These are phyloP conservation scores for Luidia sarsii DNA, from an alignment of 53 echinoderm and acorn worm species.

Conservation along the genomic window DNA sequence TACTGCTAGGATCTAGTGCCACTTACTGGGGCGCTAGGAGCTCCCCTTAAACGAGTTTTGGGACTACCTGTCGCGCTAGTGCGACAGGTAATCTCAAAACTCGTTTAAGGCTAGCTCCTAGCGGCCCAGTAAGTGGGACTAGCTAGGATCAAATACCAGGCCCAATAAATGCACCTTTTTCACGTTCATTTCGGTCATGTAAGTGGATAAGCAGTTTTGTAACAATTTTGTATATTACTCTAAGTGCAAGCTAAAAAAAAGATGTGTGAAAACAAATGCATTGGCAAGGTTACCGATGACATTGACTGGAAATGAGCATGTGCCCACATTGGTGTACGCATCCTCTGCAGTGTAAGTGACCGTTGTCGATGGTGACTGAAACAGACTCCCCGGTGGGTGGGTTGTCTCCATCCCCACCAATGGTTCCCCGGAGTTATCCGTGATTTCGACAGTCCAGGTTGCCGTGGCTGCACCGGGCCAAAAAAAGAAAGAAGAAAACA, in stretches of 20 bases:
- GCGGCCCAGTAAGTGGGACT: too few species aligned
- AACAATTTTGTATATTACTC: too few species aligned
- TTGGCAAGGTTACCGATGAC: neutral
- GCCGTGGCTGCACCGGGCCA: neutral
- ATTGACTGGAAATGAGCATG: neutral
- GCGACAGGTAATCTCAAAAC: too few species aligned
- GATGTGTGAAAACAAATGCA: too few species aligned
- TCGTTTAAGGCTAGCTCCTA: neutral
- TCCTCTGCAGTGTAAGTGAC: neutral
- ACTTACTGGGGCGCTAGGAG: too few species aligned
- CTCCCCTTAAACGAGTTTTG: too few species aligned
- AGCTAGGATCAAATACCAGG: neutral
- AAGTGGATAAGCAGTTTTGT: too few species aligned
- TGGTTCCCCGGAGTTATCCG: constrained; percentile 10
- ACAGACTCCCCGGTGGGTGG: neutral
- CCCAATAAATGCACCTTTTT: neutral
- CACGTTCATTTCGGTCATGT: neutral
- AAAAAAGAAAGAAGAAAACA: too few species aligned
- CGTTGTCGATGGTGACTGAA: neutral
- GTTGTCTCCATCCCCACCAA: neutral
- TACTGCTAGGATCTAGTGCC: too few species aligned
- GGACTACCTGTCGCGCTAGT: too few species aligned
- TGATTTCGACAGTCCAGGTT: constrained; percentile 7
- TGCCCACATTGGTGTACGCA: neutral
- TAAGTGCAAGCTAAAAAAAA: neutral